phyloP scores from a whole-genome alignment of 2,113 vertebrate genomes.

The Misgurnus mizolepis region DNA sequence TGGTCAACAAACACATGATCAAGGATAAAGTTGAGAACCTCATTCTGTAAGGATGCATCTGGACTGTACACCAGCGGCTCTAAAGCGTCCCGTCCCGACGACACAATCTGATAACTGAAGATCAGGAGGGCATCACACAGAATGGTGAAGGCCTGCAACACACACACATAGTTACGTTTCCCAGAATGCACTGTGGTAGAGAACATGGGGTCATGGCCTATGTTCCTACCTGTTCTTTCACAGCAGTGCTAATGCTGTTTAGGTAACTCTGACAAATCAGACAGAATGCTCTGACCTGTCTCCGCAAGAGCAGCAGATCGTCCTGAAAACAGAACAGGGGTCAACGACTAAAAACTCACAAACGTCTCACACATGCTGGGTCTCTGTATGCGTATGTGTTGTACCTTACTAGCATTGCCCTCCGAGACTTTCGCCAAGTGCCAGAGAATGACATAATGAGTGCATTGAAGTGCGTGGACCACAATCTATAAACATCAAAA shows the following conservation, averaged over 20 bases:
- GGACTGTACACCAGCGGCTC: conserved; percentile 93
- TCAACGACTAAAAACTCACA: conserved; percentile 27
- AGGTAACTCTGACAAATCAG: conserved; percentile 99
- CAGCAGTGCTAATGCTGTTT: conserved; percentile 95
- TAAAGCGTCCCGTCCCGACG: conserved; percentile 91
- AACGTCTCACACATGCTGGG: conserved; percentile 1
- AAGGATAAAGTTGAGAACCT: conserved; percentile 95
- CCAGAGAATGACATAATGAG: conserved; percentile 98
- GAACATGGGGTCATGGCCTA: background rate
- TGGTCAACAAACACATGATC: conserved; percentile 99
- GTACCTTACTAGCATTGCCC: conserved; percentile 92
- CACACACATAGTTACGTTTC: background rate
- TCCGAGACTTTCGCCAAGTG: conserved; percentile 94
- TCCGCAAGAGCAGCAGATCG: conserved; percentile 91
- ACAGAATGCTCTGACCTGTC: conserved; percentile 97
- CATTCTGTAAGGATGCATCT: conserved; percentile 92
- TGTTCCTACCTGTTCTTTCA: conserved; percentile 93
- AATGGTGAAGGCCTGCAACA: conserved; percentile 93
- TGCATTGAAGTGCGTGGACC: conserved; percentile 96
- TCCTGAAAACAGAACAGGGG: conserved; percentile 73
- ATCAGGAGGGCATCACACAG: conserved; percentile 96
- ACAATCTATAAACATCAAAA: conserved; percentile 83
- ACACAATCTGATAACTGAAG: conserved; percentile 99
- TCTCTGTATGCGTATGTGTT: conserved; percentile 6
- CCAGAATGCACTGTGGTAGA: background rate